These are phyloP conservation scores for Sterna hirundo DNA, from an alignment of 2,113 vertebrate genomes.

Conservation along the genomic window DNA sequence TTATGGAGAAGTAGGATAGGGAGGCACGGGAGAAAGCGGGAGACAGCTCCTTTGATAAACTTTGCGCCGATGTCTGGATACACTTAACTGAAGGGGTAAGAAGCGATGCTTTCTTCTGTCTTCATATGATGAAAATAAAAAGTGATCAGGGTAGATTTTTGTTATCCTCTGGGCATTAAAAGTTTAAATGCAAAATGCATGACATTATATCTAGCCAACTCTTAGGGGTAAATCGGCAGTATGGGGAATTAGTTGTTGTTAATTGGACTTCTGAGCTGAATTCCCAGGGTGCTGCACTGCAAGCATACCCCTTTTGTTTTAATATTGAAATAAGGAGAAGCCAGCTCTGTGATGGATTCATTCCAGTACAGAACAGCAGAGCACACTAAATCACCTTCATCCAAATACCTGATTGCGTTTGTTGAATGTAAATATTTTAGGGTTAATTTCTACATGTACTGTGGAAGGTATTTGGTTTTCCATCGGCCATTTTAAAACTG, in stretches of 20 bases:
- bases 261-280: slow-evolving; percentile 79
- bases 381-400: slow-evolving; percentile 6
- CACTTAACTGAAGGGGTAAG: slow-evolving; percentile 47
- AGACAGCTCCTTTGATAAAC: slow-evolving; percentile 2
- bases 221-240: slow-evolving; percentile 65
- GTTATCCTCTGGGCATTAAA: slow-evolving; percentile 71
- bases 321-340: slow-evolving; percentile 72
- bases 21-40: not conserved
- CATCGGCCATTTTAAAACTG: not conserved
- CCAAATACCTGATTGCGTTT: slow-evolving; percentile 2
- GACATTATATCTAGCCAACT: slow-evolving; percentile 59
- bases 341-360: slow-evolving; percentile 14
- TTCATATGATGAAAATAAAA: slow-evolving; percentile 73
- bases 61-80: not conserved
- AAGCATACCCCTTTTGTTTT: slow-evolving; percentile 72
- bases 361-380: slow-evolving; percentile 34
- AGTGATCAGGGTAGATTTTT: slow-evolving; percentile 75
- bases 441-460: not conserved
- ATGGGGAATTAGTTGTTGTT: slow-evolving; percentile 77
- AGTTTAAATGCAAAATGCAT: slow-evolving; percentile 75
- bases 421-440: not conserved
- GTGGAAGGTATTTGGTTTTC: not conserved
- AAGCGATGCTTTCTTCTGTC: slow-evolving; percentile 53
- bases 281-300: slow-evolving; percentile 67
- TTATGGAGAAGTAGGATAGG: not conserved